Percentiles rank a stretch among this genome's conserved stretches.
These are phyloP conservation scores for Labia minor DNA, from an alignment of 2,888 invertebrate species.

Conservation along the genomic window DNA sequence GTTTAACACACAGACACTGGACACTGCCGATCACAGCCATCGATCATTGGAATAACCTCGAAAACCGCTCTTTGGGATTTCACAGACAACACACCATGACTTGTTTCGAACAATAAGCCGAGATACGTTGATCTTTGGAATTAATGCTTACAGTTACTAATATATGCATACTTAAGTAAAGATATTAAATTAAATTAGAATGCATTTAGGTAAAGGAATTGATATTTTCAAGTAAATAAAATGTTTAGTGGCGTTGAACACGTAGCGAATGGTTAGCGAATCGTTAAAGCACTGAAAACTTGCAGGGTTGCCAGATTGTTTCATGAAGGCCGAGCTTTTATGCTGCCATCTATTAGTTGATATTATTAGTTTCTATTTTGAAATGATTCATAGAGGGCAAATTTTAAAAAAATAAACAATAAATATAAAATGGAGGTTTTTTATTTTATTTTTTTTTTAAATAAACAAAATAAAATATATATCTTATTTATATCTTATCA, in stretches of 20 bases:
- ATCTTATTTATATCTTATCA: too few relatives aligned
- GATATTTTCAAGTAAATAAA: slow-evolving; percentile 13
- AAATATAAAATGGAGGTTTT: too few relatives aligned
- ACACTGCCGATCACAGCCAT: slow-evolving; percentile 26
- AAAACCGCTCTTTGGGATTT: background rate
- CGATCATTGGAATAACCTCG: slow-evolving; percentile 20
- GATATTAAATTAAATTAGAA: slow-evolving; percentile 2
- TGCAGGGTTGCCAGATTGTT: background rate
- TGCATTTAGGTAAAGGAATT: background rate
- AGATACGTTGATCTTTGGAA: background rate
- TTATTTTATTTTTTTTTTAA: too few relatives aligned
- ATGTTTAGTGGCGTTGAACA: background rate
- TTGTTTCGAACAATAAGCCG: slow-evolving; percentile 5
- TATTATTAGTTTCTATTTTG: too few relatives aligned
- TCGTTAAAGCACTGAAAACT: slow-evolving; percentile 7
- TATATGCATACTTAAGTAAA: background rate
- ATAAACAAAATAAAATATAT: too few relatives aligned
- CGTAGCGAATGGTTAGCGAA: slow-evolving; percentile 13
- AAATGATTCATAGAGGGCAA: too few relatives aligned
- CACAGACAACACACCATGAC: slow-evolving; percentile 7
- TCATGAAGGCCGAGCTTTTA: background rate
- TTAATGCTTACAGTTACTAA: background rate
- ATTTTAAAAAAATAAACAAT: too few relatives aligned
- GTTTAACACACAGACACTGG: slow-evolving; percentile 20
- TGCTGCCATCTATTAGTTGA: background rate